Percentiles rank a stretch among this genome's conserved stretches.
phyloP scores from a whole-genome alignment of 2,888 invertebrate species.

The Timema cristinae region DNA sequence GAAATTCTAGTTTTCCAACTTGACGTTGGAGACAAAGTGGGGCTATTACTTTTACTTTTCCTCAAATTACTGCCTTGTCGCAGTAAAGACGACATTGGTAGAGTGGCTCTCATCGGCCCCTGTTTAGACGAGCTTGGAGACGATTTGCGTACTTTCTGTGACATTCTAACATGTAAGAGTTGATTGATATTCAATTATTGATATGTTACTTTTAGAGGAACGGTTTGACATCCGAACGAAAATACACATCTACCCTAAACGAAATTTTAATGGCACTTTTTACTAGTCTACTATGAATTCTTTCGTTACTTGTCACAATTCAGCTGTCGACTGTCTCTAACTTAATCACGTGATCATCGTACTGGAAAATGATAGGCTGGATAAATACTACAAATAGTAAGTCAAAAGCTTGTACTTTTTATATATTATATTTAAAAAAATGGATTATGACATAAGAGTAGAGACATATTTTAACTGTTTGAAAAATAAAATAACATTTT shows the following conservation, averaged over 20 bases:
- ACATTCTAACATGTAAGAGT: slow-evolving; percentile 49
- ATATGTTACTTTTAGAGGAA: slow-evolving; percentile 30
- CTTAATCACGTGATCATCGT: slow-evolving; percentile 27
- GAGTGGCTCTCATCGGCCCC: slow-evolving; percentile 71
- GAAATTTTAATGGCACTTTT: slow-evolving; percentile 22
- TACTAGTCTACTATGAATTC: slow-evolving; percentile 23
- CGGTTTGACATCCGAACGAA: slow-evolving; percentile 29
- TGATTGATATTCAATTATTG: slow-evolving; percentile 29
- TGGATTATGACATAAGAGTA: too few relatives aligned
- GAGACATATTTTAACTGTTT: too few relatives aligned
- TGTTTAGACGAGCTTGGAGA: slow-evolving; percentile 60
- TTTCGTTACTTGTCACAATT: slow-evolving; percentile 32
- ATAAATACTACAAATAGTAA: too few relatives aligned
- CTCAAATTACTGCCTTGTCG: slow-evolving; percentile 59
- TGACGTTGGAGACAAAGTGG: slow-evolving; percentile 62
- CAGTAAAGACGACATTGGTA: slow-evolving; percentile 70
- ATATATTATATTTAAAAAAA: too few relatives aligned
- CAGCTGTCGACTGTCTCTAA: slow-evolving; percentile 31
- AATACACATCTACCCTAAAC: slow-evolving; percentile 30
- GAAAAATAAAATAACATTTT: too few relatives aligned
- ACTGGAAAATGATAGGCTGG: too few relatives aligned
- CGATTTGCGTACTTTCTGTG: slow-evolving; percentile 58
- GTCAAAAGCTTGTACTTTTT: too few relatives aligned
- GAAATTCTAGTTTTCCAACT: slow-evolving; percentile 63
- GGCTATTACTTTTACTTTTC: slow-evolving; percentile 59